Conservation (phyloP, 2,113 vertebrate genomes). For the Osmerus mordax region DNA sequence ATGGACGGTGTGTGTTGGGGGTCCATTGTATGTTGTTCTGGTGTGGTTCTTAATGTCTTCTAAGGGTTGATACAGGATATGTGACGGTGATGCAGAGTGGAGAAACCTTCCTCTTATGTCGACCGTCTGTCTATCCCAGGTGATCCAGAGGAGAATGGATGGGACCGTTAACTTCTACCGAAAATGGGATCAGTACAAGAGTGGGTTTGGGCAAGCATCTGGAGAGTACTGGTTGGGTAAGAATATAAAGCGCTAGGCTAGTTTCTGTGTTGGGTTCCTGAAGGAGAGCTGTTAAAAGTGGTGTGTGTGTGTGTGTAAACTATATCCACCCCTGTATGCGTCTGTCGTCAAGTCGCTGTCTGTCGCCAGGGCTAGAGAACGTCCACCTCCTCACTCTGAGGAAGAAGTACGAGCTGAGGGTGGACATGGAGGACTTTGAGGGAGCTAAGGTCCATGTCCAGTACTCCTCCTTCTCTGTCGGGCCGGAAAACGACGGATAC, state of each 20-base stretch:
- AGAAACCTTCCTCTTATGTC: not conserved
- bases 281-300: not conserved
- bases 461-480: conserved; percentile 67
- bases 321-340: too few relatives aligned
- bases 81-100: not conserved
- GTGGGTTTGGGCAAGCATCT: conserved; percentile 69
- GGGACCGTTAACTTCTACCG: conserved; percentile 74
- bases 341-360: not conserved
- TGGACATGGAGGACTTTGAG: conserved; percentile 75
- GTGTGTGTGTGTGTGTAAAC: too few relatives aligned
- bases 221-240: conserved; percentile 77
- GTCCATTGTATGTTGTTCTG: not conserved
- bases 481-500: conserved; percentile 70
- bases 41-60: not conserved
- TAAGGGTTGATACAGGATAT: not conserved
- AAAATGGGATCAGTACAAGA: conserved; percentile 72
- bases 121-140: conserved; percentile 40
- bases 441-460: conserved; percentile 55
- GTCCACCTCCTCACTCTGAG: conserved; percentile 68
- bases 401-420: conserved; percentile 68
- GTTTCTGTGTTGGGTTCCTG: not conserved
- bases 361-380: conserved; percentile 70
- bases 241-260: not conserved
- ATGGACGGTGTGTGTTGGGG: conserved; percentile 26
- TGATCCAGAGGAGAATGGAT: conserved; percentile 74